These are phyloP conservation scores for Ostrea edulis DNA, from an alignment of 1,140 invertebrate species.

Conservation along the genomic window DNA sequence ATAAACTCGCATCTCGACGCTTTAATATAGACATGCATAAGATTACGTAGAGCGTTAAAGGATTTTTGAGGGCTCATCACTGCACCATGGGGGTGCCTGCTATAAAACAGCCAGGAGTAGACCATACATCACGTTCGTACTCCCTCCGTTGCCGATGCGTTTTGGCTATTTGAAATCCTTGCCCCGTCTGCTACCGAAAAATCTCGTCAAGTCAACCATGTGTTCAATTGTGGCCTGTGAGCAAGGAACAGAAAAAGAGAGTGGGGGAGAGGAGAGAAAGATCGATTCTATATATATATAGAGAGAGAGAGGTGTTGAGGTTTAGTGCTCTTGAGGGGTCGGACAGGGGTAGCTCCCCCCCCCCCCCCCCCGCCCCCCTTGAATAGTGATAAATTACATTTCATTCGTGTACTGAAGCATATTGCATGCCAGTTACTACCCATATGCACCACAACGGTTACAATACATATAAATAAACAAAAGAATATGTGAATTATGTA, in stretches of 20 bases:
- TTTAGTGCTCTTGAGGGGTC: too few relatives aligned
- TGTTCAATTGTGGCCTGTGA: background rate
- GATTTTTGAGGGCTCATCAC: constrained; percentile 20
- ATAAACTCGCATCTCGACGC: constrained; percentile 33
- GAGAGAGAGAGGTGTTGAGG: too few relatives aligned
- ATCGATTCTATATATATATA: too few relatives aligned
- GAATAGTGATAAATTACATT: too few relatives aligned
- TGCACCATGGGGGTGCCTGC: background rate
- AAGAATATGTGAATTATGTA: too few relatives aligned
- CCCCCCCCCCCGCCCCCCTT: too few relatives aligned
- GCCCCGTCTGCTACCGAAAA: background rate
- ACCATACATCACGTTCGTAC: background rate
- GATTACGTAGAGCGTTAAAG: background rate
- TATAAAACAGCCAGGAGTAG: background rate
- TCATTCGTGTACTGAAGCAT: too few relatives aligned
- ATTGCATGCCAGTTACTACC: too few relatives aligned
- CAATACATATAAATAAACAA: too few relatives aligned
- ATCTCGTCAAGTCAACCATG: background rate
- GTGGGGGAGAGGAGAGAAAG: background rate
- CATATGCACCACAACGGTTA: too few relatives aligned
- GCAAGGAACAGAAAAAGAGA: background rate
- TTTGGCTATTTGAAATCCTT: background rate
- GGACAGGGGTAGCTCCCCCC: too few relatives aligned
- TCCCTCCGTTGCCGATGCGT: background rate
- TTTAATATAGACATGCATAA: constrained; percentile 32